phyloP scores from a whole-genome alignment of 2,113 vertebrate genomes.

The Pseudopodoces humilis region DNA sequence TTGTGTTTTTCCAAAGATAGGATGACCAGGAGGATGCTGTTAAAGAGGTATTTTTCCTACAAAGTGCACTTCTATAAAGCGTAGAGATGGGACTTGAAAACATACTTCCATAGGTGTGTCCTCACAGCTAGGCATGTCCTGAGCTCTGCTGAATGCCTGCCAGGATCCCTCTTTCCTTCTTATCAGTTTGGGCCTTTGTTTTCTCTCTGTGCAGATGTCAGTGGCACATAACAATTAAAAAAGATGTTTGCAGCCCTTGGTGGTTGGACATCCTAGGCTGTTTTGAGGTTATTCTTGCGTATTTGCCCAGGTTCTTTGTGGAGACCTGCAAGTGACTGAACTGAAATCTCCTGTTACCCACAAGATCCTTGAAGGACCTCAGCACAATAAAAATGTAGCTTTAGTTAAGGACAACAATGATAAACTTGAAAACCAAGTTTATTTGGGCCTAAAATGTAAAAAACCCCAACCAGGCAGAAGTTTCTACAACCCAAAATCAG shows the following conservation, averaged over 20 bases:
- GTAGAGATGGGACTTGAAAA: not conserved
- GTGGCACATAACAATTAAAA: not conserved
- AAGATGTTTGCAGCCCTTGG: not conserved
- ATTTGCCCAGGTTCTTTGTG: not conserved
- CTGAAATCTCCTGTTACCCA: not conserved
- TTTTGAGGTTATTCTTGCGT: not conserved
- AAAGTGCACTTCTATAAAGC: not conserved
- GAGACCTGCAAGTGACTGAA: not conserved
- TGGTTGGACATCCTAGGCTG: not conserved
- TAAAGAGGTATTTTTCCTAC: not conserved
- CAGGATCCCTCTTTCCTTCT: not conserved
- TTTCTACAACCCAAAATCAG: not conserved
- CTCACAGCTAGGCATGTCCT: not conserved
- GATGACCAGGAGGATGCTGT: not conserved
- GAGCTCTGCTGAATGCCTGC: not conserved
- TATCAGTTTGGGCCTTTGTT: not conserved
- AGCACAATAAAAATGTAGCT: not conserved
- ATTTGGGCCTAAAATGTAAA: not conserved
- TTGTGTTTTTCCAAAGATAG: not conserved
- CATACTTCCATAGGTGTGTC: not conserved
- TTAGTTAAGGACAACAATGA: not conserved
- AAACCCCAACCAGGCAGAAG: not conserved
- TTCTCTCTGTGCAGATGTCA: not conserved
- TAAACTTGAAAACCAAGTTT: not conserved
- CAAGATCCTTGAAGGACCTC: not conserved